These are phyloP conservation scores for Drosophila simulans DNA, from an alignment of 1,140 invertebrate species.

Conservation along the genomic window DNA sequence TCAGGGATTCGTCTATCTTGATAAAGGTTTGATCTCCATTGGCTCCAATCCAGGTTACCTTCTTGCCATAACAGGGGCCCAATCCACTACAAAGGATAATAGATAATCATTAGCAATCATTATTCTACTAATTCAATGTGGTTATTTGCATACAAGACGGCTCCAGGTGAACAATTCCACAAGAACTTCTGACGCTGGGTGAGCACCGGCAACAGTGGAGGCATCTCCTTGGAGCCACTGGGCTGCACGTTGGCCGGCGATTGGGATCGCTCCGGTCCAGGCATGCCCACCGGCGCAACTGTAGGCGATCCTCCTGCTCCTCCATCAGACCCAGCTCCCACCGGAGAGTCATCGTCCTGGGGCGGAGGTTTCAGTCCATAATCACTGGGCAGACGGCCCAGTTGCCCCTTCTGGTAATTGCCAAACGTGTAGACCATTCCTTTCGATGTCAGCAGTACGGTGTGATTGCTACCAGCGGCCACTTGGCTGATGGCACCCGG, in stretches of 20 bases:
- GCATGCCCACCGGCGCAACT: conserved; percentile 1
- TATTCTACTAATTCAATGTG: too few relatives aligned
- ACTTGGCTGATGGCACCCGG: conserved; percentile 89
- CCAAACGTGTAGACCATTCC: conserved; percentile 98
- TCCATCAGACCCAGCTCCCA: conserved; percentile 14
- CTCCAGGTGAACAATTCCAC: conserved; percentile 93
- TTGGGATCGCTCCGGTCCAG: conserved; percentile 18
- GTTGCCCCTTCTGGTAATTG: conserved; percentile 95
- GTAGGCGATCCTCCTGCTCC: conserved; percentile 67
- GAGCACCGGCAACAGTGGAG: conserved; percentile 52
- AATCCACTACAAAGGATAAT: conserved; percentile 85
- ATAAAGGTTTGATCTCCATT: conserved; percentile 98
- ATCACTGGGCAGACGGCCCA: conserved; percentile 88
- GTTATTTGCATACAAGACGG: conserved; percentile 87
- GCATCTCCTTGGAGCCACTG: conserved; percentile 67
- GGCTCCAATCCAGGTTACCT: conserved; percentile 96
- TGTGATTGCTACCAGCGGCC: conserved; percentile 97
- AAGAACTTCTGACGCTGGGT: conserved; percentile 84
- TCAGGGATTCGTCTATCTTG: conserved; percentile 95
- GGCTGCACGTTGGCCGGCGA: conserved; percentile 30
- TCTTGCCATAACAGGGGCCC: conserved; percentile 90
- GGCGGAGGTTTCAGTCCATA: conserved; percentile 19
- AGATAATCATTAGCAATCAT: too few relatives aligned
- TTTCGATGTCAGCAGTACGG: conserved; percentile 93
- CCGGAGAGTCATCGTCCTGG: conserved; percentile 31